Percentiles rank a stretch among this genome's conserved stretches.
Conservation (phyloP, 2,113 vertebrate genomes). For the Erinaceus europaeus region DNA sequence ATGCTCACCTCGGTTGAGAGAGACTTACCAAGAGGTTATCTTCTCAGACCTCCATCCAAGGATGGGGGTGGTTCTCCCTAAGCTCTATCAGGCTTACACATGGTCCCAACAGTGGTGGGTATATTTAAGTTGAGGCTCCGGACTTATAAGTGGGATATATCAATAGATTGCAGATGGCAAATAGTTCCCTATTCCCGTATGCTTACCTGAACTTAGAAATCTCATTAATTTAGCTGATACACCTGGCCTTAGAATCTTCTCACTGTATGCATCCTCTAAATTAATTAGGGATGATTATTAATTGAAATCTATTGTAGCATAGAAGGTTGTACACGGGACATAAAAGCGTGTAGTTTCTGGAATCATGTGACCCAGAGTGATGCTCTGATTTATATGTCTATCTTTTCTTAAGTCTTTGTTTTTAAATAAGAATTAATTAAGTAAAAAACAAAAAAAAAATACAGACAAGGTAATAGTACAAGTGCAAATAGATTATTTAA, state of each 20-base stretch:
- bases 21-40: no score
- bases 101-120: no score
- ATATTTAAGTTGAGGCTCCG: not conserved
- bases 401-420: no score
- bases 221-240: not conserved
- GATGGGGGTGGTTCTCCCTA: no score
- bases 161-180: not conserved
- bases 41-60: no score
- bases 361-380: no score
- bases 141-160: not conserved
- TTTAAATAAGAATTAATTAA: not conserved
- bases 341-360: no score
- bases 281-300: not conserved
- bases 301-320: not conserved
- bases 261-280: not conserved
- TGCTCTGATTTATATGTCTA: no score
- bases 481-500: not conserved
- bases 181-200: not conserved
- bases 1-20: no score
- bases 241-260: not conserved
- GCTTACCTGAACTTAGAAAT: not conserved
- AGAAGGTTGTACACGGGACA: no score
- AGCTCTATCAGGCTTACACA: no score
- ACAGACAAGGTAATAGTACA: not conserved
- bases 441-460: not conserved